Percentiles rank a stretch among this genome's conserved stretches.
These are phyloP conservation scores for Zosterops japonicus DNA, from an alignment of 2,113 vertebrate species.

Conservation along the genomic window DNA sequence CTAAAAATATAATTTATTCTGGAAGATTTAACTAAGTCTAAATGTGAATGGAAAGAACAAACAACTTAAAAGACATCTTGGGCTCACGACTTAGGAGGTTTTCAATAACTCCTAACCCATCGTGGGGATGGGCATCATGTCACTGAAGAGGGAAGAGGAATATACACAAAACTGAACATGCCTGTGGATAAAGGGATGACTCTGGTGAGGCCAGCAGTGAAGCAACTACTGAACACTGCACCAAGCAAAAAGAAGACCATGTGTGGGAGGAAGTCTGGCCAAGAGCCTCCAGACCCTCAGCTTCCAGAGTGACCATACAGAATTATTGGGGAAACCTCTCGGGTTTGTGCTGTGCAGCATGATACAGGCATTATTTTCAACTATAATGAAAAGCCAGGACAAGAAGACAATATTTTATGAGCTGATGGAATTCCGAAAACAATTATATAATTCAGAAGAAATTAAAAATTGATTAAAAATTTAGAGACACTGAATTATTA, in stretches of 20 bases:
- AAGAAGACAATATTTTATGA: background rate
- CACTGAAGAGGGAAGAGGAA: background rate
- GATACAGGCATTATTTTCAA: background rate
- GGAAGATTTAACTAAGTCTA: background rate
- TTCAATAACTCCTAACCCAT: background rate
- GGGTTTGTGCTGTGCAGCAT: background rate
- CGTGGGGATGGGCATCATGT: accelerated
- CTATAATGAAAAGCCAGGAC: background rate
- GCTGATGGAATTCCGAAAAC: background rate
- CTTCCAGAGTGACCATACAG: background rate
- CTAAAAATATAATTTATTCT: background rate
- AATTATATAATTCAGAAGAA: background rate
- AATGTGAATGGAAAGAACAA: background rate
- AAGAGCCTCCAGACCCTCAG: accelerated
- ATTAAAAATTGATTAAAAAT: background rate
- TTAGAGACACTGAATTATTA: background rate
- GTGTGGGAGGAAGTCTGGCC: background rate
- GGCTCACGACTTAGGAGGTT: background rate
- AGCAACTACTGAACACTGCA: background rate
- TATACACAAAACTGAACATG: background rate
- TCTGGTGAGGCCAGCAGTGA: background rate
- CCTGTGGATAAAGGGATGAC: background rate
- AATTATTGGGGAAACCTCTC: background rate
- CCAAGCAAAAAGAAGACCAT: background rate
- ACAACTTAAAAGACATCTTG: background rate